phyloP scores from a whole-genome alignment of 1,140 invertebrate species.

The Phthorimaea operculella region DNA sequence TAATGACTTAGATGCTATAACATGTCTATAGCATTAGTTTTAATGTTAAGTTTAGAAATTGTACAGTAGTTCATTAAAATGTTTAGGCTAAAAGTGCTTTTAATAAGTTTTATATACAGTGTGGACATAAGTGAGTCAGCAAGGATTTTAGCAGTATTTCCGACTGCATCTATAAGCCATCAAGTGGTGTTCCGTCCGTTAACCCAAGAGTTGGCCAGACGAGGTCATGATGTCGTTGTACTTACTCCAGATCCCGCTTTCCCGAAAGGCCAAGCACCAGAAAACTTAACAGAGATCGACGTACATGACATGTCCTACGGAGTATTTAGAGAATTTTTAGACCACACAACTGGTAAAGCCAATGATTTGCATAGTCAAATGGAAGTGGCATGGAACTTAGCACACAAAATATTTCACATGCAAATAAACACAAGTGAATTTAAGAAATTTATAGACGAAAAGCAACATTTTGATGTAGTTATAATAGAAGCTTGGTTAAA shows the following conservation, averaged over 20 bases:
- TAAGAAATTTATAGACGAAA: background rate
- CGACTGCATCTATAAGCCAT: slow-evolving; percentile 36
- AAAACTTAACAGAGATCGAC: slow-evolving; percentile 5
- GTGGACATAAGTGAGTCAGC: slow-evolving; percentile 4
- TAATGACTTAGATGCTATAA: no score
- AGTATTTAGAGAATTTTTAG: background rate
- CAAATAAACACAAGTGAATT: background rate
- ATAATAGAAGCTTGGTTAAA: background rate
- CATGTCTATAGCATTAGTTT: no score
- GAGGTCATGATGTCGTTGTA: slow-evolving; percentile 27
- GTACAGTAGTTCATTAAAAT: no score
- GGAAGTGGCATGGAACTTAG: background rate
- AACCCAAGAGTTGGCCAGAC: slow-evolving; percentile 19
- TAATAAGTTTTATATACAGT: no score
- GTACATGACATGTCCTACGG: slow-evolving; percentile 4
- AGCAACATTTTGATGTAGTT: background rate
- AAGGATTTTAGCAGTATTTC: slow-evolving; percentile 46
- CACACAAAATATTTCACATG: background rate
- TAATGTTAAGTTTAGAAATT: no score
- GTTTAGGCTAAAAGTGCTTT: no score
- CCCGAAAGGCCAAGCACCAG: background rate
- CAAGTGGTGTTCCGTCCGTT: slow-evolving; percentile 19
- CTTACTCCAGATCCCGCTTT: slow-evolving; percentile 12
- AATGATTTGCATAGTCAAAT: background rate
- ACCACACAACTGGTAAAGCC: background rate